phyloP scores from a whole-genome alignment of 2,113 vertebrate genomes.

The Rissa tridactyla region DNA sequence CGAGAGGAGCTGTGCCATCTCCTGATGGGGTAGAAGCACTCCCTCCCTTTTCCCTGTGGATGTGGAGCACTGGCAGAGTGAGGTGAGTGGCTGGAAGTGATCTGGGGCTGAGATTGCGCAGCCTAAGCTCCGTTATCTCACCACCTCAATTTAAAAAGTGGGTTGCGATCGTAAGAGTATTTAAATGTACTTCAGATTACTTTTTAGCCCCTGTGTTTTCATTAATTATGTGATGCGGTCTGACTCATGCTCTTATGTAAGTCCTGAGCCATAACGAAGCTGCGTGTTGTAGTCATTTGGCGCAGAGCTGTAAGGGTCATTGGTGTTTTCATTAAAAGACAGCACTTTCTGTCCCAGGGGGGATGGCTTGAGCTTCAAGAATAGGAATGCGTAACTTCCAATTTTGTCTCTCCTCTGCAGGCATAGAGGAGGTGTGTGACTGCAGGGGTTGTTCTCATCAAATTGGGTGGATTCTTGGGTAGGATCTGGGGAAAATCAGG shows the following conservation, averaged over 20 bases:
- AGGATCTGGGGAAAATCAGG: background rate
- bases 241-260: background rate
- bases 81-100: background rate
- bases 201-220: background rate
- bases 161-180: background rate
- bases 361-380: background rate
- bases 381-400: background rate
- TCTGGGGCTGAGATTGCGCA: background rate
- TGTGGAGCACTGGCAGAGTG: background rate
- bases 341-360: background rate
- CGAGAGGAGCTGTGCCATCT: background rate
- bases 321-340: background rate
- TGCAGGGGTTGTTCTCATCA: background rate
- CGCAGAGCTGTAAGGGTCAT: background rate
- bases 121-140: background rate
- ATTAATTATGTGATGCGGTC: background rate
- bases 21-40: background rate
- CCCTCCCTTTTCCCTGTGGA: fast-evolving
- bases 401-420: background rate
- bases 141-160: background rate
- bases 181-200: background rate
- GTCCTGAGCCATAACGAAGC: background rate
- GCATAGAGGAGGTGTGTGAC: background rate
- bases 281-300: background rate
- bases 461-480: background rate